Evolutionary conservation across 2,797 vertebrate genomes (phyloP).

Genomic region (Squalus acanthias): DNA sequence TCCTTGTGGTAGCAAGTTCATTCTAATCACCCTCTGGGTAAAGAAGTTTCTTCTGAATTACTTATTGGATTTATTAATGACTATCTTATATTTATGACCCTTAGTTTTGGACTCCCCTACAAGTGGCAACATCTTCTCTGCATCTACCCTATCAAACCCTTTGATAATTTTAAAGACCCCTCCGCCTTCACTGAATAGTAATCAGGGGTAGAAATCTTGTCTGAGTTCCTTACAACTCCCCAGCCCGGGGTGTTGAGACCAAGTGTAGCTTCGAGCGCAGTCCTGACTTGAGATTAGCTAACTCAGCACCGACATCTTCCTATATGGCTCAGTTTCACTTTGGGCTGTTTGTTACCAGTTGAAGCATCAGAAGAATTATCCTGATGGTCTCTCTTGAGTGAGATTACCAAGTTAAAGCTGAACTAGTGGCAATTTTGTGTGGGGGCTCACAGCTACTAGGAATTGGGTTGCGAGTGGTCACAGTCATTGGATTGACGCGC

Average conservation of each 20-base stretch:
- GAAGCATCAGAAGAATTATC: not conserved
- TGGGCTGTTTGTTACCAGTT: not conserved
- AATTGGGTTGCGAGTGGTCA: not conserved
- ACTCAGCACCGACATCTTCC: not conserved
- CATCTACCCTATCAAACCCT: not conserved
- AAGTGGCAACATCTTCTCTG: too few species aligned
- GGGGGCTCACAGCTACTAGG: not conserved
- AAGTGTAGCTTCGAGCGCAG: not conserved
- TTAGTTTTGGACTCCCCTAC: too few species aligned
- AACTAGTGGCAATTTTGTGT: not conserved
- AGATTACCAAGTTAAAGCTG: not conserved
- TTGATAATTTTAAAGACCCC: not conserved
- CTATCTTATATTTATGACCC: too few species aligned
- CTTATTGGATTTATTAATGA: too few species aligned
- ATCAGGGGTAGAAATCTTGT: not conserved
- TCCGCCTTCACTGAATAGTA: not conserved
- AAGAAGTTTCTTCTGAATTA: too few species aligned
- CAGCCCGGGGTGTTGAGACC: not conserved
- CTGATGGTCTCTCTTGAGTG: not conserved
- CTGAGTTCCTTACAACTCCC: not conserved
- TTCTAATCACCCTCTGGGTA: too few species aligned
- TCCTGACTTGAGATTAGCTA: not conserved
- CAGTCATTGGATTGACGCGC: not conserved
- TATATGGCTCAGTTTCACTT: not conserved
- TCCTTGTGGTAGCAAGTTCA: too few species aligned